Conservation (phyloP, 2,113 vertebrate genomes). For the Phocoena sinus region DNA sequence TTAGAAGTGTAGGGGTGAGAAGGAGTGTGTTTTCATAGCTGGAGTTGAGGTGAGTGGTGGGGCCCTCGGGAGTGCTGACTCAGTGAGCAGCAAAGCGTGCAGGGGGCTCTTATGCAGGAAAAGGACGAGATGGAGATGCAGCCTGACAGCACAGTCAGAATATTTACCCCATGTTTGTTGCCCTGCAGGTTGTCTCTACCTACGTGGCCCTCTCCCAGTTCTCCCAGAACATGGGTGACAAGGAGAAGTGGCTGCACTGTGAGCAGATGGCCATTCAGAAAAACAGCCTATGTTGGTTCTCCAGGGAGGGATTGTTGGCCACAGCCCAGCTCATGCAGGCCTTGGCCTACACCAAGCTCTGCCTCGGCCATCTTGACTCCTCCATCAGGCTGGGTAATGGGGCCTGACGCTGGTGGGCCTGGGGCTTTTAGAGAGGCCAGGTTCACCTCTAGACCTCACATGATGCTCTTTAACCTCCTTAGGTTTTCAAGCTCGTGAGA, state of each 20-base stretch:
- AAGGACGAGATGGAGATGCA: not conserved
- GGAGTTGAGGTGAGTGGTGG: not conserved
- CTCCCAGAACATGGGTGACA: constrained; percentile 43
- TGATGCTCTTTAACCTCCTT: not conserved
- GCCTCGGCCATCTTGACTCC: constrained; percentile 52
- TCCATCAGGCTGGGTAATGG: constrained; percentile 56
- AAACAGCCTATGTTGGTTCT: constrained; percentile 14
- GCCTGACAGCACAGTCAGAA: not conserved
- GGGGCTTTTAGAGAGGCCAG: not conserved
- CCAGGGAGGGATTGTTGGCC: constrained; percentile 37
- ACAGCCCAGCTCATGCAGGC: constrained; percentile 50
- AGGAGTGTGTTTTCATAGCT: not conserved
- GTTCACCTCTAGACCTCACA: not conserved
- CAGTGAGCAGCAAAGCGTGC: not conserved
- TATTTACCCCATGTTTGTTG: not conserved
- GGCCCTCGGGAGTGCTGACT: not conserved
- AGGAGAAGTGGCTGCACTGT: constrained; percentile 35
- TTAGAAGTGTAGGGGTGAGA: not conserved
- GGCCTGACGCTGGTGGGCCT: not conserved
- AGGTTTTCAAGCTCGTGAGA: constrained; percentile 53
- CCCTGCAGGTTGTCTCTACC: constrained; percentile 35
- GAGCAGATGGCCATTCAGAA: constrained; percentile 59
- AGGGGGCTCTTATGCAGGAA: not conserved
- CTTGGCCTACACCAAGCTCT: constrained; percentile 59
- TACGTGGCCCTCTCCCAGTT: constrained; percentile 62